Conservation (phyloP, 2,797 vertebrate genomes). For the Propithecus deckenii region DNA sequence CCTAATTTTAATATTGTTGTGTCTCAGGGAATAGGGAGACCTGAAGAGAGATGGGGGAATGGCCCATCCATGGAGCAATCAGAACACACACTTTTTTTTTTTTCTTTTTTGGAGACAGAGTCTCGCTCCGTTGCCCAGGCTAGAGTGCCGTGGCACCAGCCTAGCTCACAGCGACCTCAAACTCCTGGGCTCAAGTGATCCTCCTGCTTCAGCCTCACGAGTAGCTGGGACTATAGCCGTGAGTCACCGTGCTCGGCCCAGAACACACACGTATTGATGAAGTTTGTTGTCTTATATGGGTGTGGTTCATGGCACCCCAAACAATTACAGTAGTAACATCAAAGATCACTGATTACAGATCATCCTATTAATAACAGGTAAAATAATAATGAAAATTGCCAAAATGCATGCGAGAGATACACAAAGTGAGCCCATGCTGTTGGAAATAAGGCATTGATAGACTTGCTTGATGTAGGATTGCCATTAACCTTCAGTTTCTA, state of each 20-base stretch:
- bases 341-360: background rate
- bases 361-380: background rate
- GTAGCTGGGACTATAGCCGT: too few species aligned
- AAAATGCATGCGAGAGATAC: background rate
- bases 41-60: background rate
- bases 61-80: background rate
- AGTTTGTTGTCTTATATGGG: background rate
- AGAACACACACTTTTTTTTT: background rate
- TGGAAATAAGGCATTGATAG: background rate
- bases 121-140: too few species aligned
- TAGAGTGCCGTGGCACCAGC: too few species aligned
- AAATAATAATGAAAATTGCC: background rate
- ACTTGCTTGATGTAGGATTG: background rate
- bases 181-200: too few species aligned
- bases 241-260: too few species aligned
- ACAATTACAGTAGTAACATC: background rate
- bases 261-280: background rate
- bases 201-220: too few species aligned
- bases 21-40: background rate
- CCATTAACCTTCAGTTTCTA: background rate
- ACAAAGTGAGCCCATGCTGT: background rate
- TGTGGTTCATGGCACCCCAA: background rate
- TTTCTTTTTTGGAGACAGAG: too few species aligned
- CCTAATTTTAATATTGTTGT: background rate
- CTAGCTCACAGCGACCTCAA: too few species aligned